Conservation (phyloP, 2,888 invertebrate genomes). For the Apotomis capreana region DNA sequence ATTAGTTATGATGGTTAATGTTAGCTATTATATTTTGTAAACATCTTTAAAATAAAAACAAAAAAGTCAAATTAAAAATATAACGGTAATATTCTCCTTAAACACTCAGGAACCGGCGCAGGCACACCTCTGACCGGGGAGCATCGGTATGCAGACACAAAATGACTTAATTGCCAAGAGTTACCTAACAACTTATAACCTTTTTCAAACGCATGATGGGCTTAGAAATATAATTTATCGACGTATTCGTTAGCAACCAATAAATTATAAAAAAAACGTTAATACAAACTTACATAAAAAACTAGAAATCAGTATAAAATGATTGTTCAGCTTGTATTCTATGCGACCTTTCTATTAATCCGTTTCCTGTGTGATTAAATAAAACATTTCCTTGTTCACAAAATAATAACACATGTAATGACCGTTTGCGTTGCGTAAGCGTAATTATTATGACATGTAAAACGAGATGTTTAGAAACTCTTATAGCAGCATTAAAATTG, state of each 20-base stretch:
- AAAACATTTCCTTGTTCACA: background rate
- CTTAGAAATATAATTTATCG: slow-evolving; percentile 65
- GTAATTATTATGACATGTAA: slow-evolving; percentile 28
- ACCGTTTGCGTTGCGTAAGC: too few relatives aligned
- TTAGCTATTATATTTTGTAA: background rate
- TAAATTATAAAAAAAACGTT: slow-evolving; percentile 60
- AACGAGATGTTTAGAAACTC: slow-evolving; percentile 20
- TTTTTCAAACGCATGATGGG: slow-evolving; percentile 44
- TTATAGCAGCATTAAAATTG: slow-evolving; percentile 22
- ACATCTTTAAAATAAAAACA: background rate
- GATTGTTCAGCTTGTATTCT: slow-evolving; percentile 35
- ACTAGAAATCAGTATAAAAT: slow-evolving; percentile 7
- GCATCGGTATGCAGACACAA: background rate
- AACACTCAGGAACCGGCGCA: slow-evolving; percentile 35
- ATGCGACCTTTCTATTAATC: slow-evolving; percentile 42
- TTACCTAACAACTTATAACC: background rate
- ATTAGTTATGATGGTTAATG: too few relatives aligned
- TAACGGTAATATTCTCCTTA: slow-evolving; percentile 18
- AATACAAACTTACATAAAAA: slow-evolving; percentile 44
- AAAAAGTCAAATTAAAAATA: background rate
- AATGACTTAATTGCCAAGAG: slow-evolving; percentile 17
- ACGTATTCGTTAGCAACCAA: slow-evolving; percentile 65
- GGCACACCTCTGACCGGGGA: slow-evolving; percentile 28
- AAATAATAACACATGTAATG: background rate
- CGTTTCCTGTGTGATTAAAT: background rate